Conservation (phyloP, 1,140 invertebrate genomes). For the Metopolophium dirhodum region DNA sequence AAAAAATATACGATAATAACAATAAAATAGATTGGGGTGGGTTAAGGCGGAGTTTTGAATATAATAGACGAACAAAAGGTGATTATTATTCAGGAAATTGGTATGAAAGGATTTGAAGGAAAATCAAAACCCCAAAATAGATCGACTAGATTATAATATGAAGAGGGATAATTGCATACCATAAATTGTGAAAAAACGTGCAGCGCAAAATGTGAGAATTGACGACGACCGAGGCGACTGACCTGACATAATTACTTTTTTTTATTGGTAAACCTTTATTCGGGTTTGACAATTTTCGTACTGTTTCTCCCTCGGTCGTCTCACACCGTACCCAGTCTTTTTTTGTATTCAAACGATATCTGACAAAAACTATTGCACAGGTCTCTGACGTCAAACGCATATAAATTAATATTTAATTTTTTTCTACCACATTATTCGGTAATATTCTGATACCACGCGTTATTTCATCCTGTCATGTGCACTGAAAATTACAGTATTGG, state of each 20-base stretch:
- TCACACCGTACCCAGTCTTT: background rate
- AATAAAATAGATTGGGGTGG: background rate
- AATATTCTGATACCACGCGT: background rate
- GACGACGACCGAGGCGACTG: background rate
- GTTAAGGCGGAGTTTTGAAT: background rate
- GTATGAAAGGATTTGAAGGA: background rate
- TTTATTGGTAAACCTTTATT: background rate
- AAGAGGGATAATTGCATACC: constrained; percentile 13
- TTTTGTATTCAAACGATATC: background rate
- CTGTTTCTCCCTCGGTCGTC: background rate
- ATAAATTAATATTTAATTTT: background rate
- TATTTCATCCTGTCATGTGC: background rate
- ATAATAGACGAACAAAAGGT: constrained; percentile 9
- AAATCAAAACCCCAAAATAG: constrained; percentile 6
- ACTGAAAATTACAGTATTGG: background rate
- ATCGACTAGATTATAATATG: background rate
- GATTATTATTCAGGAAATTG: background rate
- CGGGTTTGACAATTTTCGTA: background rate
- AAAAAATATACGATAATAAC: background rate
- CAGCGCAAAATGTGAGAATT: background rate
- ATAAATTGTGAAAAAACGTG: background rate
- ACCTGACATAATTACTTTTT: constrained; percentile 5
- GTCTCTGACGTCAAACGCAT: background rate
- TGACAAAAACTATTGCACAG: background rate
- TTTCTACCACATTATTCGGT: background rate